Conservation (phyloP, 2,113 vertebrate genomes). For the Oxyruncus cristatus region DNA sequence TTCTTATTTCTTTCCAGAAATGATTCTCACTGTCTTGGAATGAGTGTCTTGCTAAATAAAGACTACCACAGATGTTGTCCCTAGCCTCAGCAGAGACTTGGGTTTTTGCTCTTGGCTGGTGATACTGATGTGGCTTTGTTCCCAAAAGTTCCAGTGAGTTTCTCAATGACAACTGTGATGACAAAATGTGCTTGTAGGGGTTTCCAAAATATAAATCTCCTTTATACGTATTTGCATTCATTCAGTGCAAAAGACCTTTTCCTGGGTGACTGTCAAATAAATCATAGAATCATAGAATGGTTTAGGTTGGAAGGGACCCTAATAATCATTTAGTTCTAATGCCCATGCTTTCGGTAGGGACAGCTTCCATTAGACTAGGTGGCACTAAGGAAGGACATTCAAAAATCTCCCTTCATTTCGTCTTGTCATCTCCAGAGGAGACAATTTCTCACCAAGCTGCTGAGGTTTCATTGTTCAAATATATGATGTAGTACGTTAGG, state of each 20-base stretch:
- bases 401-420: background rate
- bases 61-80: slow-evolving; percentile 4
- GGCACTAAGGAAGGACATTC: background rate
- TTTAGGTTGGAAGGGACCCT: background rate
- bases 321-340: background rate
- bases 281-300: background rate
- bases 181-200: background rate
- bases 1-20: slow-evolving; percentile 27
- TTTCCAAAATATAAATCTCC: background rate
- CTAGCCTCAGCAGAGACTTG: background rate
- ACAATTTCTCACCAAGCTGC: background rate
- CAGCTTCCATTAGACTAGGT: background rate
- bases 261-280: background rate
- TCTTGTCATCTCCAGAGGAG: background rate
- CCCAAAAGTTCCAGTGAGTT: background rate
- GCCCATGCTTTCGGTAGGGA: background rate
- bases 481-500: background rate
- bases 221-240: background rate
- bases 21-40: slow-evolving; percentile 3
- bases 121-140: background rate
- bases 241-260: slow-evolving; percentile 5
- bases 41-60: background rate
- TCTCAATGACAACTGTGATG: background rate
- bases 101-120: slow-evolving; percentile 32
- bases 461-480: background rate